A percentile compares a stretch with the other conserved stretches of the same genome.
Evolutionary conservation across 2,888 invertebrate species (phyloP).

Genomic region (Abrostola triplasia): DNA sequence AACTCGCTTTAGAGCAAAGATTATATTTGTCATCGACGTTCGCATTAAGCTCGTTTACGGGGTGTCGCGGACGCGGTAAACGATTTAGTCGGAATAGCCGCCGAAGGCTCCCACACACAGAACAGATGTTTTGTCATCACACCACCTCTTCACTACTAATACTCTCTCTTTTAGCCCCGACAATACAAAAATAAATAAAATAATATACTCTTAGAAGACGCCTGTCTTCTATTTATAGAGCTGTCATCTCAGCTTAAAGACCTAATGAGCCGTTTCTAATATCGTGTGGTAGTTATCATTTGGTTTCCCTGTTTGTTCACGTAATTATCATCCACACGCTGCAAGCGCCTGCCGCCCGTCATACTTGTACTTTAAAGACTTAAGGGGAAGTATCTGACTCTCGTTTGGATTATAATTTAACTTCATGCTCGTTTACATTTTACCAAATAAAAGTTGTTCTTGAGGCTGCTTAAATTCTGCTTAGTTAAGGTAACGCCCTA

Average conservation of each 20-base stretch:
- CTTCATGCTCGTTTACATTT: no score
- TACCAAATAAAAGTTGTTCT: no score
- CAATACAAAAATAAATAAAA: conserved; percentile 75
- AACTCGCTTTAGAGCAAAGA: conserved; percentile 84
- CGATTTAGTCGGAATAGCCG: conserved; percentile 76
- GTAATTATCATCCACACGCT: conserved; percentile 75
- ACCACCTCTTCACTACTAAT: conserved; percentile 70
- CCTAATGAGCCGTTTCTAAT: conserved; percentile 86
- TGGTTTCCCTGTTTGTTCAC: conserved; percentile 78
- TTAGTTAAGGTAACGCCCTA: no score
- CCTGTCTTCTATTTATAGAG: conserved; percentile 80
- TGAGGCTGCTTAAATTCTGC: no score
- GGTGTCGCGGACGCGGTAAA: conserved; percentile 79
- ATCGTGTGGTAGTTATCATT: conserved; percentile 80
- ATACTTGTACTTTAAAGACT: conserved; percentile 32
- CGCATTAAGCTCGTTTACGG: conserved; percentile 83
- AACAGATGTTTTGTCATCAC: conserved; percentile 83
- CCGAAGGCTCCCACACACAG: conserved; percentile 68
- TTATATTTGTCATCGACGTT: conserved; percentile 86
- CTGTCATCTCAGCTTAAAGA: conserved; percentile 85
- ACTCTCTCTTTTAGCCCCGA: conserved; percentile 69
- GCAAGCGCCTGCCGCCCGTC: conserved; percentile 42
- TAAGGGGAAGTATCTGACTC: conserved; percentile 16
- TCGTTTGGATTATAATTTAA: neutral
- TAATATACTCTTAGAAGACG: conserved; percentile 70